phyloP scores from a whole-genome alignment of 1,140 invertebrate species.

The Panonychus citri region DNA sequence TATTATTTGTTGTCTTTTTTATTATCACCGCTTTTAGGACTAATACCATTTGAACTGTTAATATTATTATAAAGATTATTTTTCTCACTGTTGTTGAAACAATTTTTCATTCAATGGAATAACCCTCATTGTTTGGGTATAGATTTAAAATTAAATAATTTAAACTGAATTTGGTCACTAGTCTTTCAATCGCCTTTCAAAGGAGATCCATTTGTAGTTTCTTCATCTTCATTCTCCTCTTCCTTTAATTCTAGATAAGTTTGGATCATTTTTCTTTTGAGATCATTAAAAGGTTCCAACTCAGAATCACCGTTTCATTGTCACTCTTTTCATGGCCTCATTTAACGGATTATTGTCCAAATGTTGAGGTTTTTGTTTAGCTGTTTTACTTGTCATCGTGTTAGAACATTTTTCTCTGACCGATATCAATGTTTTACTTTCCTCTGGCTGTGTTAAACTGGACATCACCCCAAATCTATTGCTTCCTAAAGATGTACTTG shows the following conservation, averaged over 20 bases:
- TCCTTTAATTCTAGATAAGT: neutral
- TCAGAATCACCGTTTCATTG: no score
- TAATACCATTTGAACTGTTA: neutral
- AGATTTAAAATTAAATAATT: slow-evolving; percentile 32
- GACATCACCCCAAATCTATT: no score
- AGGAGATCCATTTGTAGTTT: neutral
- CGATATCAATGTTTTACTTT: no score
- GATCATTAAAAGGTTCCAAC: no score
- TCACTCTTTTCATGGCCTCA: no score
- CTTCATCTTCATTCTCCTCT: neutral
- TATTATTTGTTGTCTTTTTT: neutral
- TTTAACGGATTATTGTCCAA: no score
- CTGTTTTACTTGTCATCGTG: no score
- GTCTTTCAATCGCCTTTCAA: neutral
- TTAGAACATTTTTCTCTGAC: no score
- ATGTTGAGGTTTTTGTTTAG: no score
- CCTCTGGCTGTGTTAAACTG: no score
- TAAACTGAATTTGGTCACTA: neutral
- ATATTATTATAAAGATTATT: neutral
- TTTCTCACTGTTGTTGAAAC: neutral
- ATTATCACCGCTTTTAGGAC: no score
- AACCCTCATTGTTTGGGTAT: slow-evolving; percentile 71
- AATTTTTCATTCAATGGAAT: slow-evolving; percentile 47
- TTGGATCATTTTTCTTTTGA: neutral
- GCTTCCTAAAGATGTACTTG: no score